These are phyloP conservation scores for Mobula hypostoma DNA, from an alignment of 2,113 vertebrate genomes.

Conservation along the genomic window DNA sequence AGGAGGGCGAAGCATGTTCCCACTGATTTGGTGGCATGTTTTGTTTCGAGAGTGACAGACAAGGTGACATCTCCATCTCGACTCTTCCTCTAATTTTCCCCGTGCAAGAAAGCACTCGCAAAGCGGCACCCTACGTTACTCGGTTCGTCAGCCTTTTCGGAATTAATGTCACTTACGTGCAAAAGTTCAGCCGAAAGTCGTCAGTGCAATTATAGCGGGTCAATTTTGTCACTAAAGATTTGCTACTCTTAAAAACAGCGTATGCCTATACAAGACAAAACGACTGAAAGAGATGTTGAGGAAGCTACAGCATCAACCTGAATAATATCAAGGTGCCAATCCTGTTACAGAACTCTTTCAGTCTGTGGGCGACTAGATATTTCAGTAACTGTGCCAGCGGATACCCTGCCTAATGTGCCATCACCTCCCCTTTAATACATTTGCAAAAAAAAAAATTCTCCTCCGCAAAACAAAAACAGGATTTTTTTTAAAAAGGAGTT, in stretches of 20 bases:
- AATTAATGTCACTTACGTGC: background rate
- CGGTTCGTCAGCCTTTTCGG: background rate
- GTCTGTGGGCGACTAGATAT: background rate
- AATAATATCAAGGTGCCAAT: background rate
- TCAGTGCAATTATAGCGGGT: background rate
- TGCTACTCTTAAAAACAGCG: background rate
- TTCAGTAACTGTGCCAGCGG: background rate
- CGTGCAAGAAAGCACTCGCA: background rate
- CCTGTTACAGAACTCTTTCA: background rate
- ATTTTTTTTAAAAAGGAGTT: background rate
- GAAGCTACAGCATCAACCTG: background rate
- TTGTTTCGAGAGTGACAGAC: background rate
- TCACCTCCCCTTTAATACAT: conserved; percentile 2
- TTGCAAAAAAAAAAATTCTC: background rate
- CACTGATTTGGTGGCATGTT: background rate
- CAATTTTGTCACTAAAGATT: background rate
- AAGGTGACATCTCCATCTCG: background rate
- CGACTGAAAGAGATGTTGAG: background rate
- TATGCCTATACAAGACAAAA: background rate
- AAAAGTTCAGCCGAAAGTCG: background rate
- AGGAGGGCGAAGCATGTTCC: background rate
- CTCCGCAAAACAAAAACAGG: background rate
- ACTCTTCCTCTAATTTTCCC: background rate
- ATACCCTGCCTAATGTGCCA: background rate
- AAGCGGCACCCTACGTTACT: background rate